phyloP scores from a whole-genome alignment of 2,888 invertebrate genomes.

The Schrankia costaestrigalis region DNA sequence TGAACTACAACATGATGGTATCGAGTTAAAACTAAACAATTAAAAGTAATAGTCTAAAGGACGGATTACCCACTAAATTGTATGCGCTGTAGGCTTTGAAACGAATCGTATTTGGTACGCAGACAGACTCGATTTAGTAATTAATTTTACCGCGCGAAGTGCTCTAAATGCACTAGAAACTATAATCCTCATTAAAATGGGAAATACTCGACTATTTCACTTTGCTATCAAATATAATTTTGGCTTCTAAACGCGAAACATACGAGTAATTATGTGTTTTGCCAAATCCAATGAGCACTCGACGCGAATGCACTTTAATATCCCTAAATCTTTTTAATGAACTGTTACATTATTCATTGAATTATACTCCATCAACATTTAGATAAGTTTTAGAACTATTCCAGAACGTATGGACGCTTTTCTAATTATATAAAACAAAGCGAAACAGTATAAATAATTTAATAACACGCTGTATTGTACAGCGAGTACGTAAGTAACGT shows the following conservation, averaged over 20 bases:
- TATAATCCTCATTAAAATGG: conserved; percentile 78
- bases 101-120: conserved; percentile 58
- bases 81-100: conserved; percentile 49
- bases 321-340: conserved; percentile 30
- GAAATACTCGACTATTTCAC: conserved; percentile 74
- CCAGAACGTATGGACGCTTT: too few species aligned
- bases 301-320: conserved; percentile 30
- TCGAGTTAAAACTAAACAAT: conserved; percentile 13
- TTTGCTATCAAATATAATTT: conserved; percentile 73
- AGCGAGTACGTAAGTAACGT: conserved; percentile 30
- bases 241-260: conserved; percentile 68
- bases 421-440: conserved; percentile 27
- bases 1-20: too few species aligned
- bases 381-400: too few species aligned
- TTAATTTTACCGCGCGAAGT: conserved; percentile 77
- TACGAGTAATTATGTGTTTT: conserved; percentile 67
- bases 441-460: conserved; percentile 24
- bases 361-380: too few species aligned
- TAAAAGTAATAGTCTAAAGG: conserved; percentile 25
- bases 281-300: conserved; percentile 43
- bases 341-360: too few species aligned
- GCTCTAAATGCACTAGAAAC: conserved; percentile 77
- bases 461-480: conserved; percentile 10
- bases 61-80: conserved; percentile 45
- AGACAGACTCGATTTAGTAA: conserved; percentile 75